phyloP scores from a whole-genome alignment of 2,113 vertebrate species.

The Syrrhaptes paradoxus region DNA sequence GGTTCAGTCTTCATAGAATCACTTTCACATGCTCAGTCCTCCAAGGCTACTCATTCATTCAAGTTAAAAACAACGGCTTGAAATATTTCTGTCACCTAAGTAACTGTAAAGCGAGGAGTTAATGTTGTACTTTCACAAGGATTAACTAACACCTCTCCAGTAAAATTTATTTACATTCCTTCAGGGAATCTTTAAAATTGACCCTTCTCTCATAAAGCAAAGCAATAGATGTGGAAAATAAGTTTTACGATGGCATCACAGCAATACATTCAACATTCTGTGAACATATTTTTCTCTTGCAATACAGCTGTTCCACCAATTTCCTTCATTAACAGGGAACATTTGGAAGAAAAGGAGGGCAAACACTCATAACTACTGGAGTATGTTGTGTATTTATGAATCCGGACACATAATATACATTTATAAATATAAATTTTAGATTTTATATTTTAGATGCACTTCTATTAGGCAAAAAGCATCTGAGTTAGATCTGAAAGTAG shows the following conservation, averaged over 20 bases:
- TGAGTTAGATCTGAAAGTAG: not conserved
- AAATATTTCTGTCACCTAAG: slow-evolving; percentile 43
- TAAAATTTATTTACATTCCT: slow-evolving; percentile 49
- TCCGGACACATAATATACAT: not conserved
- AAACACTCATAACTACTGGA: not conserved
- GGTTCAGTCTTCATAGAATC: not conserved
- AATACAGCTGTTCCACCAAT: not conserved
- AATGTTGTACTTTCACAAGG: not conserved
- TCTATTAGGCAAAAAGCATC: not conserved
- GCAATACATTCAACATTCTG: not conserved
- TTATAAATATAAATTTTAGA: not conserved
- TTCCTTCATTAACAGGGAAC: not conserved
- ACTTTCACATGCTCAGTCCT: not conserved
- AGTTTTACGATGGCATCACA: not conserved
- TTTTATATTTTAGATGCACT: not conserved
- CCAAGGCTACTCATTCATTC: not conserved
- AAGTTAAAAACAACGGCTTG: slow-evolving; percentile 23
- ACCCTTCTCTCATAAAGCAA: slow-evolving; percentile 45
- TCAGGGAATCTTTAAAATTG: slow-evolving; percentile 11
- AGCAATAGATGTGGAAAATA: not conserved
- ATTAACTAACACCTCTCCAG: slow-evolving; percentile 30
- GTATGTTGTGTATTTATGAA: not conserved
- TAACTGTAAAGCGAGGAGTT: not conserved
- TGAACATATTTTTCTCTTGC: not conserved
- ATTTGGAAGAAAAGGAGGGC: not conserved